These are phyloP conservation scores for Mastacembelus armatus DNA, from an alignment of 2,797 vertebrate genomes.

Conservation along the genomic window DNA sequence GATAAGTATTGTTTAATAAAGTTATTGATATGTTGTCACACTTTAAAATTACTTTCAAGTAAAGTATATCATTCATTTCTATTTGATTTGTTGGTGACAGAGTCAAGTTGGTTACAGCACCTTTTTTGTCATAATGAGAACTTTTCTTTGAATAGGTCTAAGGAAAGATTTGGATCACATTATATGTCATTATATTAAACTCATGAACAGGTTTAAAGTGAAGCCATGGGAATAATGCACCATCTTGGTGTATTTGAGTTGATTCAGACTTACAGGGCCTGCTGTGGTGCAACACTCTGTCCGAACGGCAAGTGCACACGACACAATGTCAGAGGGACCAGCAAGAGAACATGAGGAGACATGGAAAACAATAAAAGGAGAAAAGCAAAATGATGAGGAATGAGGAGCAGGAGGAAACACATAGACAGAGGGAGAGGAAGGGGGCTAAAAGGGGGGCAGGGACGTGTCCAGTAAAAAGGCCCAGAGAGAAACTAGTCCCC, in stretches of 20 bases:
- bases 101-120: background rate
- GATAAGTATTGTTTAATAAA: no score
- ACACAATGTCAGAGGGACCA: slow-evolving; percentile 74
- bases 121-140: background rate
- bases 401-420: slow-evolving; percentile 55
- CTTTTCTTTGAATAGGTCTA: background rate
- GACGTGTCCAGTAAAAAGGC: slow-evolving; percentile 54
- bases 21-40: no score
- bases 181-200: background rate
- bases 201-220: slow-evolving; percentile 13
- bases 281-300: slow-evolving; percentile 68
- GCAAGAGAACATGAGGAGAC: slow-evolving; percentile 68
- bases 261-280: slow-evolving; percentile 36
- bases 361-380: slow-evolving; percentile 47
- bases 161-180: slow-evolving; percentile 12
- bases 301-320: slow-evolving; percentile 56
- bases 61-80: background rate
- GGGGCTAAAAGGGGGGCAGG: slow-evolving; percentile 38
- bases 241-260: slow-evolving; percentile 1
- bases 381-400: slow-evolving; percentile 56
- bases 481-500: slow-evolving; percentile 39
- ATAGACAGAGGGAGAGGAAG: slow-evolving; percentile 38
- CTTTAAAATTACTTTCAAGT: background rate
- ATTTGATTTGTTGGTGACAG: no score
- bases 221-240: slow-evolving; percentile 13